Base-by-base conservation (phyloP, 2,888 invertebrate genomes). In the Balanococcus diminutus region DNA sequence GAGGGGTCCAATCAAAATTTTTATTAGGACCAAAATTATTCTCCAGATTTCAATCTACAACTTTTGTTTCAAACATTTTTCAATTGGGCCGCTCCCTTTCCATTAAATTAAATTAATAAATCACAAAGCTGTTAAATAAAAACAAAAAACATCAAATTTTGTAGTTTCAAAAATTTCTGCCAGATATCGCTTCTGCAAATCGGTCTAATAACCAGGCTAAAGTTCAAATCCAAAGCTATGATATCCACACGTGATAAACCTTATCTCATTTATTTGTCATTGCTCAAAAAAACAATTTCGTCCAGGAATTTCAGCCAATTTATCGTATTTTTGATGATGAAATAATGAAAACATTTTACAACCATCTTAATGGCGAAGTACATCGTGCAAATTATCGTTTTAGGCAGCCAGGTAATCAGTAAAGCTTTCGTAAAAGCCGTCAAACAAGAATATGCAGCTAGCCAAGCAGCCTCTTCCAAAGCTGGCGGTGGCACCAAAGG, bases 381-480 rank as follows among this genome's bases (percentile, higher is more conserved):
- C 90, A 92, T 98, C 88, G 95, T 95, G 84, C 97, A 98, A 92
- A 94, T 98, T 87, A 94, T 98, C 88, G 92, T 98, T 39, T 92
- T 96, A 87, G 98, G 98, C 67, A 93, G 95, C 2, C 98, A 98
- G 91, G 95, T 98, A 14, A 93, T 98, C 11, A 98, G 95, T 0
- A 92, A 95, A 89, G 98, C 98, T 0, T 98, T 99, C 90, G 95
- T 96, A 0, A 92, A 95, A 88, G 99, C 98, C 0, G 90, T 99
- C 3, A 93, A 93, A 88, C 97, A 96, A 90, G 96, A 96, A 91
- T 94, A 95, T 87, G 94, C 94, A 79, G 96, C 96, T 14, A 96
- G 96, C 36, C 96, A 96, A 89, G 95, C 96, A 89, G 96, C 96
- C n/a, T 96, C 96, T 0, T 92, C 92, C 87, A 90, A 93, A 88